These are phyloP conservation scores for Andricus quercusramuli DNA, from an alignment of 2,888 invertebrate genomes.

Conservation along the genomic window DNA sequence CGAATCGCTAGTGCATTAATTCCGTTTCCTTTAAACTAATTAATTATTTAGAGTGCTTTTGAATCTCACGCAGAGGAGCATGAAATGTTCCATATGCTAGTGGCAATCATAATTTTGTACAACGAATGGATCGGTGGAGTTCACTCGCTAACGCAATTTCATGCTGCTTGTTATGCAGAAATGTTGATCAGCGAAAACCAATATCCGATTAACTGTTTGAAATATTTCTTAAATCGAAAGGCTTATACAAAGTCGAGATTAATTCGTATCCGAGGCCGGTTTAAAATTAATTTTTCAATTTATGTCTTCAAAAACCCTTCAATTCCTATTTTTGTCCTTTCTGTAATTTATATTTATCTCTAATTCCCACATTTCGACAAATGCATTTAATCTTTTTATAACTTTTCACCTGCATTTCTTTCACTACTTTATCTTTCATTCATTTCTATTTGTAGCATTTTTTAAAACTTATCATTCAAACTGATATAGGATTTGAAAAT, in stretches of 20 bases:
- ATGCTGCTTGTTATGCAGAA: constrained; percentile 33
- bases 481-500: no score
- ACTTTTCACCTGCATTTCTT: no score
- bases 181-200: constrained; percentile 20
- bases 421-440: no score
- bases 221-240: constrained; percentile 5
- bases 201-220: constrained; percentile 25
- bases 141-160: constrained; percentile 35
- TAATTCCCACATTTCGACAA: no score
- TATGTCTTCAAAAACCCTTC: neutral
- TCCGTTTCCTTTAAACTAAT: constrained; percentile 34
- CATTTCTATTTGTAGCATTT: no score
- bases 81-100: constrained; percentile 39
- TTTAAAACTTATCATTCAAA: no score
- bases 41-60: constrained; percentile 35
- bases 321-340: neutral
- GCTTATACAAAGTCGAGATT: neutral
- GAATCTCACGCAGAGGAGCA: constrained; percentile 20
- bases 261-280: neutral
- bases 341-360: no score
- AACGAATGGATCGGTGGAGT: constrained; percentile 34
- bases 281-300: neutral
- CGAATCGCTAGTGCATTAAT: constrained; percentile 4
- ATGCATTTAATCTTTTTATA: no score
- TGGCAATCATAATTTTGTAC: constrained; percentile 40